A percentile compares a stretch with the other conserved stretches of the same genome.
These are phyloP conservation scores for Micrastur ruficollis DNA, from an alignment of 2,797 vertebrate species.

Conservation along the genomic window DNA sequence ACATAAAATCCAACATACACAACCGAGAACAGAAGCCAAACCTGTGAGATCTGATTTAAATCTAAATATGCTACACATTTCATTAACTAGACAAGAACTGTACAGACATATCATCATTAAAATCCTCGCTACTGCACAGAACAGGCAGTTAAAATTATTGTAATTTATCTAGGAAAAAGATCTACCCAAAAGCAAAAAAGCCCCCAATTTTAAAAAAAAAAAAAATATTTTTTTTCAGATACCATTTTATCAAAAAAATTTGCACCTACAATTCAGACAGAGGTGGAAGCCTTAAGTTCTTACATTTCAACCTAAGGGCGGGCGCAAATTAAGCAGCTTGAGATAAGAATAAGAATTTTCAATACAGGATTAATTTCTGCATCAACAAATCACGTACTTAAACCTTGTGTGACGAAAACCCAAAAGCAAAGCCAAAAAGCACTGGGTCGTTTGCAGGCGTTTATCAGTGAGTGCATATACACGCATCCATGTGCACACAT, in stretches of 20 bases:
- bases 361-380: not conserved
- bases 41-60: not conserved
- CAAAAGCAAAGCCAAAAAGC: not conserved
- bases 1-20: not conserved
- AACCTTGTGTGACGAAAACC: not conserved
- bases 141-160: not conserved
- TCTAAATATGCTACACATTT: not conserved
- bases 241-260: not conserved
- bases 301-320: not conserved
- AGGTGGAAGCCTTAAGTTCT: not conserved
- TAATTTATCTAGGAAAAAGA: not conserved
- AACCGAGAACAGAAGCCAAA: not conserved
- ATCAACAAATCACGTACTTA: not conserved
- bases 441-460: not conserved
- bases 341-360: not conserved
- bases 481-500: accelerated
- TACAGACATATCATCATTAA: not conserved
- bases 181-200: not conserved
- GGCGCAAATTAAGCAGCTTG: not conserved
- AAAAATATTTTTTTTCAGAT: not conserved
- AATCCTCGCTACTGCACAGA: not conserved
- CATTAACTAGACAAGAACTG: not conserved
- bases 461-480: not conserved
- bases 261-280: not conserved
- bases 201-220: not conserved